These are phyloP conservation scores for Dryobates pubescens DNA, from an alignment of 2,797 vertebrate genomes.

Conservation along the genomic window DNA sequence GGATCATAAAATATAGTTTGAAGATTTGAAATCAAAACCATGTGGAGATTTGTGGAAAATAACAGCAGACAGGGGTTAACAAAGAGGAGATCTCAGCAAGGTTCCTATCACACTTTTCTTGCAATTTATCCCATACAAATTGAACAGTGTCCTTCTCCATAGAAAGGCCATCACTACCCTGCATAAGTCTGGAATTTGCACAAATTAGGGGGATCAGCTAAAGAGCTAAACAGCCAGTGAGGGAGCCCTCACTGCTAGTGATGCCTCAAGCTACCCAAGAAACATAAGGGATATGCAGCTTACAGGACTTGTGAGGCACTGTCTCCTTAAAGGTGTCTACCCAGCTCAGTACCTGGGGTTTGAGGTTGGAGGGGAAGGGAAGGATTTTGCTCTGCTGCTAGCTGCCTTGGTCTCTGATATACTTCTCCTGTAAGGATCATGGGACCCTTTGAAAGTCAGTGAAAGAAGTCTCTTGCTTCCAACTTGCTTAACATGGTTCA, in stretches of 20 bases:
- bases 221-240: not conserved
- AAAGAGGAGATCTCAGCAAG: not conserved
- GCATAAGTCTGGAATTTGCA: not conserved
- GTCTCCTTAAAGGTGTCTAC: not conserved
- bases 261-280: not conserved
- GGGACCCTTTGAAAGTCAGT: not conserved
- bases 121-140: not conserved
- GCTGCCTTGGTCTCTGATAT: not conserved
- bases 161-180: not conserved
- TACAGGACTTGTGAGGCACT: not conserved
- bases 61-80: not conserved
- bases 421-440: not conserved
- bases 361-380: not conserved
- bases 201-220: not conserved
- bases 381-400: not conserved
- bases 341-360: not conserved
- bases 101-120: not conserved
- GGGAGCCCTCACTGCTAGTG: not conserved
- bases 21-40: constrained; percentile 50
- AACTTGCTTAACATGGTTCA: not conserved
- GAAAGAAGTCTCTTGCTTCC: not conserved
- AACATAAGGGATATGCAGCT: not conserved
- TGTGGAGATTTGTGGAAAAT: not conserved
- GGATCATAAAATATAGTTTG: constrained; percentile 4
- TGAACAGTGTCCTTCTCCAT: not conserved